A percentile compares a stretch with the other conserved stretches of the same genome.
Conservation (phyloP, 2,888 invertebrate genomes). For the Andrena fulva region DNA sequence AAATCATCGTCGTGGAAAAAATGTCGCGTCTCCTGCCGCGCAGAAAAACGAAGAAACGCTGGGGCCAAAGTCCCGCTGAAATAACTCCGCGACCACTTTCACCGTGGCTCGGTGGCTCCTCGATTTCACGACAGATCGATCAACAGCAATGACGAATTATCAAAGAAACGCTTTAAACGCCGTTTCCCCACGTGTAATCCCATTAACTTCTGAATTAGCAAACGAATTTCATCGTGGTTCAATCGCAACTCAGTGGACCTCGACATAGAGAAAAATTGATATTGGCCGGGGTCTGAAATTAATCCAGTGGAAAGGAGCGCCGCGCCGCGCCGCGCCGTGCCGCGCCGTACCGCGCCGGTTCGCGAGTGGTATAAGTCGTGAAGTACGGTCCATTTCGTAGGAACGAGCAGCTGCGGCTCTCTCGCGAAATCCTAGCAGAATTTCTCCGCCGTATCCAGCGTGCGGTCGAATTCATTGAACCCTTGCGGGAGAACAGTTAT, state of each 20-base stretch:
- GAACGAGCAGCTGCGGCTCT: constrained; percentile 69
- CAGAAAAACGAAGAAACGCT: constrained; percentile 43
- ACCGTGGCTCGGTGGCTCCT: constrained; percentile 33
- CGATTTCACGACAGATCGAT: constrained; percentile 50
- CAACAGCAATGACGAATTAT: background rate
- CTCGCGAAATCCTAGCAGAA: constrained; percentile 12
- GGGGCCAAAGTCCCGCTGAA: constrained; percentile 26
- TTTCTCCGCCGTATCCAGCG: background rate
- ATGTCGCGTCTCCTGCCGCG: constrained; percentile 63
- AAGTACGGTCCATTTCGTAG: constrained; percentile 53
- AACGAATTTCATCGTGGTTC: background rate
- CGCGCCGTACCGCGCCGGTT: constrained; percentile 48
- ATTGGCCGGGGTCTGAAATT: constrained; percentile 67
- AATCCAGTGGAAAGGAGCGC: constrained; percentile 76
- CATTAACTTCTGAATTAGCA: background rate
- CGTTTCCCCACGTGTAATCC: background rate
- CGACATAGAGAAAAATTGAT: constrained; percentile 42
- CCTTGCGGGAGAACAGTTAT: background rate
- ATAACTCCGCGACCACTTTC: constrained; percentile 24
- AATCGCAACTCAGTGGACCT: background rate
- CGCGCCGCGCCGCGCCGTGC: constrained; percentile 26
- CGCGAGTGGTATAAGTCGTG: constrained; percentile 60
- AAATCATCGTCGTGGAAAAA: constrained; percentile 79
- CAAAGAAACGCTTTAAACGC: background rate
- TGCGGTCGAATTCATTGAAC: background rate